Conservation (phyloP, 2,797 vertebrate genomes). For the Cottoperca gobio region DNA sequence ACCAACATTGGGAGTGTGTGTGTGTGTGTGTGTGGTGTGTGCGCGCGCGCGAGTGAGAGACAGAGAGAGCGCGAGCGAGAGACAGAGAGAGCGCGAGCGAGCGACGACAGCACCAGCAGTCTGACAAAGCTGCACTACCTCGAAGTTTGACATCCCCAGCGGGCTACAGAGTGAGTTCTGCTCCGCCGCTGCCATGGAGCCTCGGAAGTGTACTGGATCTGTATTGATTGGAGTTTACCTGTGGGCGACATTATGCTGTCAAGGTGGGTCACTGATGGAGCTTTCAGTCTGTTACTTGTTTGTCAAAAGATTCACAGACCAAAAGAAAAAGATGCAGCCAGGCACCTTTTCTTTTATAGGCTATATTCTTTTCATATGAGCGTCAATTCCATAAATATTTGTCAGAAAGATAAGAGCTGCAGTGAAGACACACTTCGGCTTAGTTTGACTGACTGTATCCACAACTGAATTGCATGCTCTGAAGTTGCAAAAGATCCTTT, state of each 20-base stretch:
- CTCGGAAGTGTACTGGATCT: slow-evolving; percentile 64
- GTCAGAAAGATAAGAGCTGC: background rate
- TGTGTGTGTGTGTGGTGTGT: background rate
- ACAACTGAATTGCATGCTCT: background rate
- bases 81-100: background rate
- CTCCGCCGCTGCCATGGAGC: slow-evolving; percentile 63
- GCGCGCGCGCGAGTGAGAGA: slow-evolving; percentile 16
- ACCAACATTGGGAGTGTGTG: slow-evolving; percentile 20
- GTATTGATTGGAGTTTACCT: slow-evolving; percentile 78
- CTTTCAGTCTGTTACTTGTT: background rate
- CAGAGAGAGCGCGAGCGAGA: slow-evolving; percentile 5
- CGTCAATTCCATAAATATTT: background rate
- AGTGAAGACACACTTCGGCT: background rate
- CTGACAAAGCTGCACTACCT: slow-evolving; percentile 42
- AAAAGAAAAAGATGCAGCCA: background rate
- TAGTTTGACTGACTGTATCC: slow-evolving; percentile 11
- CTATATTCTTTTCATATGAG: background rate
- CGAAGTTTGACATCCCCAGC: slow-evolving; percentile 66
- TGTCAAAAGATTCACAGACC: background rate
- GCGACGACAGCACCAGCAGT: slow-evolving; percentile 25
- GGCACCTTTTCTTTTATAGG: background rate
- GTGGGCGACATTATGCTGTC: slow-evolving; percentile 80
- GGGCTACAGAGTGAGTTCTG: slow-evolving; percentile 33
- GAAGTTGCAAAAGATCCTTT: background rate
- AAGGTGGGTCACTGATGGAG: slow-evolving; percentile 78